Evolutionary conservation across 2,113 vertebrate species (phyloP).

Genomic region (Procavia capensis): DNA sequence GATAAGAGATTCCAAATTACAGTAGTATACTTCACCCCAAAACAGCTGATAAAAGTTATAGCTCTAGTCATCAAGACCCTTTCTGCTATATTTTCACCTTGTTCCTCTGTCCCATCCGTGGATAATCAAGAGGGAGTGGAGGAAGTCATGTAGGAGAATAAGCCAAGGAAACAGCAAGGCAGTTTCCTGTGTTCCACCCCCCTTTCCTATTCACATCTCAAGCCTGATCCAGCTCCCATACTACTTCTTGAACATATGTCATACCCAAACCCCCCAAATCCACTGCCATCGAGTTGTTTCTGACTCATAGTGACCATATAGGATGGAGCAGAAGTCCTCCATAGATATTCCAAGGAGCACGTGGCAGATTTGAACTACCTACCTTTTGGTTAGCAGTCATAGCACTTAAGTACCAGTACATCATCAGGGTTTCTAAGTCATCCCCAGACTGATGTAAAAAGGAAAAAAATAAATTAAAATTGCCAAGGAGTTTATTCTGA

Average conservation of each 20-base stretch:
- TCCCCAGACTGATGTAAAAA: too few species aligned
- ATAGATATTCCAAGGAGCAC: too few species aligned
- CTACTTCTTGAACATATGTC: neutral
- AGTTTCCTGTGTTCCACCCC: too few species aligned
- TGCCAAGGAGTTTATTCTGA: too few species aligned
- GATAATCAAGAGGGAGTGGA: neutral
- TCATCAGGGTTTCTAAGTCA: too few species aligned
- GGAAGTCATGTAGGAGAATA: neutral
- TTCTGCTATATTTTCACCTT: neutral
- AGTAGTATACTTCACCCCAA: neutral
- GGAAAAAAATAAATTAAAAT: too few species aligned
- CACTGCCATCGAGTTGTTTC: too few species aligned
- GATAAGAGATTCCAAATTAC: neutral
- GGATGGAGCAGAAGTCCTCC: too few species aligned
- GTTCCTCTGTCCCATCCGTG: neutral
- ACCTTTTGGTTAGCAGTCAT: too few species aligned
- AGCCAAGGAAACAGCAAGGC: accelerated
- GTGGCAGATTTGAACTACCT: too few species aligned
- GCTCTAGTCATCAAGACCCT: neutral
- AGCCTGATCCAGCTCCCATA: neutral
- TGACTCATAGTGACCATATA: too few species aligned
- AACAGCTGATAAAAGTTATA: neutral
- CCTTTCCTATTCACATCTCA: neutral
- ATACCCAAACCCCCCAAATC: neutral
- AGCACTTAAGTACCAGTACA: too few species aligned